Evolutionary conservation across 2,888 invertebrate species (phyloP).

Genomic region (Pseudococcus longispinus): DNA sequence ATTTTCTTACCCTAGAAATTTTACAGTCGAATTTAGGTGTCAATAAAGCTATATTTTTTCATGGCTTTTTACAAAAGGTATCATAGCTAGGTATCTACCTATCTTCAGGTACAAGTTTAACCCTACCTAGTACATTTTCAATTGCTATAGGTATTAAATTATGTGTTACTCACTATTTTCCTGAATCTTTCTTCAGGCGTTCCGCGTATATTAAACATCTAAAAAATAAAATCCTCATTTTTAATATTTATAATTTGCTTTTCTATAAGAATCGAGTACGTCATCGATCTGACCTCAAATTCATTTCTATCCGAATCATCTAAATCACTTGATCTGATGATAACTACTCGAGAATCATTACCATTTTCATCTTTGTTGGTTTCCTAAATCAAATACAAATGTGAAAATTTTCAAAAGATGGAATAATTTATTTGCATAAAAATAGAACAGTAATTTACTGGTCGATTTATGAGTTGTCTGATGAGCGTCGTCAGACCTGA

Average conservation of each 20-base stretch:
- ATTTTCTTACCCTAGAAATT: not conserved
- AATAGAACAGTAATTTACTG: not conserved
- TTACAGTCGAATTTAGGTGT: not conserved
- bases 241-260: no score
- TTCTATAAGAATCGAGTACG: no score
- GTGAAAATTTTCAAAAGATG: not conserved
- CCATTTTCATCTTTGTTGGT: not conserved
- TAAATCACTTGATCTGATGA: not conserved
- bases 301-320: not conserved
- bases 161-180: conserved; percentile 14
- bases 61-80: no score
- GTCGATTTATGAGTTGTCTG: not conserved
- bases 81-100: no score
- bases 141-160: not conserved
- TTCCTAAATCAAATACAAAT: not conserved
- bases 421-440: no score
- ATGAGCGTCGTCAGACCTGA: not conserved
- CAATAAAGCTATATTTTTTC: no score
- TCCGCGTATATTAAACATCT: not conserved
- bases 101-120: no score
- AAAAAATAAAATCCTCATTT: not conserved
- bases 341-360: not conserved
- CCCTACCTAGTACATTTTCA: no score
- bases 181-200: not conserved
- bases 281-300: not conserved